Evolutionary conservation across 2,797 vertebrate genomes (phyloP).

Genomic region (Rhabdomys pumilio): DNA sequence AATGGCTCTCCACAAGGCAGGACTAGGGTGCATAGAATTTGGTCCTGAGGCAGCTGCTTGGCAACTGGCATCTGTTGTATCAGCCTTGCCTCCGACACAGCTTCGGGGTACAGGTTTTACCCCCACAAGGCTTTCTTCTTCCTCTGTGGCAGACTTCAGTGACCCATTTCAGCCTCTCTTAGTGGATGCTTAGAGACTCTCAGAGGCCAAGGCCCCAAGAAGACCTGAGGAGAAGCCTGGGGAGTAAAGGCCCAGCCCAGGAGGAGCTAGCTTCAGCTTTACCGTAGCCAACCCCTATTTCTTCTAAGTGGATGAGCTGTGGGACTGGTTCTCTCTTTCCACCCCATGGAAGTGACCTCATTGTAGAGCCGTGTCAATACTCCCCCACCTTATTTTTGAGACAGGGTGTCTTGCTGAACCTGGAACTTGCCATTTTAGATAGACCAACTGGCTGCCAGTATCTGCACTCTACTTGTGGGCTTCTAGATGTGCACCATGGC

Average conservation of each 20-base stretch:
- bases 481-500: background rate
- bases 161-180: background rate
- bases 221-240: background rate
- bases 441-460: background rate
- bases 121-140: background rate
- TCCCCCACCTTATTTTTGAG: background rate
- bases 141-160: background rate
- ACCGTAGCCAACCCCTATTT: background rate
- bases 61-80: background rate
- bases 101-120: background rate
- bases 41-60: background rate
- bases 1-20: no score
- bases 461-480: background rate
- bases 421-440: background rate
- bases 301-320: no score
- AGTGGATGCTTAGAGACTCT: background rate
- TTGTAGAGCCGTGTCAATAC: background rate
- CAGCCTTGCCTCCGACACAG: background rate
- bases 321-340: background rate
- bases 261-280: background rate
- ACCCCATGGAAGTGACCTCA: background rate
- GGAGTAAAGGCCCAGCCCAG: background rate
- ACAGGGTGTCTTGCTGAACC: background rate
- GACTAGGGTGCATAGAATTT: background rate
- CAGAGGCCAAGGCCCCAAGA: background rate